A percentile compares a stretch with the other conserved stretches of the same genome.
Evolutionary conservation across 2,888 invertebrate species (phyloP).

Genomic region (Lasioglossum calceatum): DNA sequence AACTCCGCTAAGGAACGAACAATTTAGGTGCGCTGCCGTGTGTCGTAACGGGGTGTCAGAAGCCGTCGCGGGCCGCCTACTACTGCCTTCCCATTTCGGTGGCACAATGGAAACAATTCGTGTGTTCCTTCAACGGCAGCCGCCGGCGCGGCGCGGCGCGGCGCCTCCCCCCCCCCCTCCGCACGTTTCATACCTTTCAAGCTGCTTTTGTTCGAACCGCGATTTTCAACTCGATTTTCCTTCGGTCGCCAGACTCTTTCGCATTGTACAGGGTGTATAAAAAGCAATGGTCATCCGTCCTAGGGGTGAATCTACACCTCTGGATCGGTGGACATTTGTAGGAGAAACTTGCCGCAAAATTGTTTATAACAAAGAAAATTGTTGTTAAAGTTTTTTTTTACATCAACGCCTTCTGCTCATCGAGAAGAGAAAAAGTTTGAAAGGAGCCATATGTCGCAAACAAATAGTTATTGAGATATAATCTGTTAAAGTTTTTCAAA

Average conservation of each 20-base stretch:
- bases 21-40: conserved; percentile 6
- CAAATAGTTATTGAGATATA: too few species aligned
- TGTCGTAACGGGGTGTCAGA: conserved; percentile 41
- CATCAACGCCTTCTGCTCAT: too few species aligned
- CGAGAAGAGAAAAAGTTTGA: too few species aligned
- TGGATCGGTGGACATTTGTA: too few species aligned
- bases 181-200: conserved; percentile 58
- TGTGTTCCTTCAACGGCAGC: conserved; percentile 62
- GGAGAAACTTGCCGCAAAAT: too few species aligned
- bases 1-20: neutral
- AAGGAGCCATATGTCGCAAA: too few species aligned
- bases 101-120: conserved; percentile 72
- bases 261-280: neutral
- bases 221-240: conserved; percentile 62
- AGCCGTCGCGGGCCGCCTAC: conserved; percentile 28
- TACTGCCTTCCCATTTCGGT: conserved; percentile 26
- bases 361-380: too few species aligned
- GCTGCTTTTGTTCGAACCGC: conserved; percentile 64
- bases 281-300: too few species aligned
- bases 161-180: neutral
- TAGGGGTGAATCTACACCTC: too few species aligned
- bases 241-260: neutral
- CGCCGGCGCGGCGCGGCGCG: neutral
- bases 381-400: too few species aligned
- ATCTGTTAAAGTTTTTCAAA: too few species aligned